These are phyloP conservation scores for Scaptomyza graminum DNA, from an alignment of 1,140 invertebrate species.

Conservation along the genomic window DNA sequence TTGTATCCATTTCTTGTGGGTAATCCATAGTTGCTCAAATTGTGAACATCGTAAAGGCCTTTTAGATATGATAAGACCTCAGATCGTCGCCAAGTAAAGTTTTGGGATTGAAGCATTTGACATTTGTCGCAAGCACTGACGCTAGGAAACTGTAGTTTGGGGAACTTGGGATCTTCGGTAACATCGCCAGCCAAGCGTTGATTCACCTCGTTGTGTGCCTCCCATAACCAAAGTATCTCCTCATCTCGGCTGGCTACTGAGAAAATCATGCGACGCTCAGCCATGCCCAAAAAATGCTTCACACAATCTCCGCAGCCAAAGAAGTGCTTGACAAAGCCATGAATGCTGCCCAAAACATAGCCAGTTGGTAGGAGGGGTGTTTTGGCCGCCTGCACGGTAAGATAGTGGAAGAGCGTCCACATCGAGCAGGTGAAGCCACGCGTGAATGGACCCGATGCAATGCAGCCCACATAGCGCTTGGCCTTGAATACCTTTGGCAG, in stretches of 20 bases:
- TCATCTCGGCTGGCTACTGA: constrained; percentile 88
- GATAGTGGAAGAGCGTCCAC: constrained; percentile 96
- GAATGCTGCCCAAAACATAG: constrained; percentile 90
- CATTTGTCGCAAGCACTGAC: constrained; percentile 88
- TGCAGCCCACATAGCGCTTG: constrained; percentile 89
- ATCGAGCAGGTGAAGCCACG: constrained; percentile 97
- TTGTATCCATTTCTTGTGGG: constrained; percentile 43
- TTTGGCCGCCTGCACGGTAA: constrained; percentile 92
- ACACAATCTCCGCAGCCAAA: constrained; percentile 96
- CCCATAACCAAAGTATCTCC: constrained; percentile 96
- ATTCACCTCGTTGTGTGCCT: constrained; percentile 97
- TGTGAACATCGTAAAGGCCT: constrained; percentile 29
- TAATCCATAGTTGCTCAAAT: constrained; percentile 56
- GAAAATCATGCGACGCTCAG: constrained; percentile 86
- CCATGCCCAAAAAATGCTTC: constrained; percentile 92
- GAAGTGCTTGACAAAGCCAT: constrained; percentile 95
- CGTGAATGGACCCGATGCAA: constrained; percentile 85
- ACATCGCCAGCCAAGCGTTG: constrained; percentile 91
- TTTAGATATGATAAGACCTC: constrained; percentile 52
- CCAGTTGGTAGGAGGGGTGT: constrained; percentile 82
- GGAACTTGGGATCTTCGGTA: constrained; percentile 95
- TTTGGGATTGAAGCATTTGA: not conserved
- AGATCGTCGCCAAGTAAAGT: constrained; percentile 18
- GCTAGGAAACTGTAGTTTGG: constrained; percentile 96
- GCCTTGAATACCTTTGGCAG: constrained; percentile 70